phyloP scores from a whole-genome alignment of 53 echinoderm and acorn worm genomes.

The Arbacia lixula region DNA sequence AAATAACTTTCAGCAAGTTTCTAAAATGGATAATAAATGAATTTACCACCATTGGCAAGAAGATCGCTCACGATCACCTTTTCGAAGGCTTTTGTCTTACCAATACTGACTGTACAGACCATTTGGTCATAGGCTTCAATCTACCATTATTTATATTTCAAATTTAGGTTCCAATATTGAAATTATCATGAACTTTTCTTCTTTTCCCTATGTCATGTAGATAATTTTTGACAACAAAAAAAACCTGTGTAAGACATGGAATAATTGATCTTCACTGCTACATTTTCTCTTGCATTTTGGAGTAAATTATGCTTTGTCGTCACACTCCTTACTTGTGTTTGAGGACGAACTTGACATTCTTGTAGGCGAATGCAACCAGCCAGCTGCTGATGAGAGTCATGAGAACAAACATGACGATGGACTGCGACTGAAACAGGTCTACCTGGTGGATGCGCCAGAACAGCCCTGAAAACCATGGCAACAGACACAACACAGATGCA shows the following conservation, averaged over 20 bases:
- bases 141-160: too few species aligned
- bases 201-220: too few species aligned
- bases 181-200: too few species aligned
- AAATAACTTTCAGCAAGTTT: too few species aligned
- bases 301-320: neutral
- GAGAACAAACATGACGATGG: conserved; percentile 83
- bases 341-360: conserved; percentile 91
- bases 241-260: neutral
- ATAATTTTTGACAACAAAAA: too few species aligned
- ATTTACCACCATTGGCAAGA: too few species aligned
- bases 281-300: neutral
- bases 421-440: conserved; percentile 92
- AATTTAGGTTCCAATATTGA: too few species aligned
- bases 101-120: too few species aligned
- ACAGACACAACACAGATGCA: neutral
- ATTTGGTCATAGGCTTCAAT: too few species aligned
- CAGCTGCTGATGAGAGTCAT: conserved; percentile 98
- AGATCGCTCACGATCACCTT: too few species aligned
- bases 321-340: conserved; percentile 33
- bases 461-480: conserved; percentile 61
- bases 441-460: conserved; percentile 99
- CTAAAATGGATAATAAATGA: too few species aligned
- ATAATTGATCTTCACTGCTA: neutral
- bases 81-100: too few species aligned
- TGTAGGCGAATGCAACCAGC: conserved; percentile 98